A percentile compares a stretch with the other conserved stretches of the same genome.
These are phyloP conservation scores for Andrena fulva DNA, from an alignment of 2,888 invertebrate species.

Conservation along the genomic window DNA sequence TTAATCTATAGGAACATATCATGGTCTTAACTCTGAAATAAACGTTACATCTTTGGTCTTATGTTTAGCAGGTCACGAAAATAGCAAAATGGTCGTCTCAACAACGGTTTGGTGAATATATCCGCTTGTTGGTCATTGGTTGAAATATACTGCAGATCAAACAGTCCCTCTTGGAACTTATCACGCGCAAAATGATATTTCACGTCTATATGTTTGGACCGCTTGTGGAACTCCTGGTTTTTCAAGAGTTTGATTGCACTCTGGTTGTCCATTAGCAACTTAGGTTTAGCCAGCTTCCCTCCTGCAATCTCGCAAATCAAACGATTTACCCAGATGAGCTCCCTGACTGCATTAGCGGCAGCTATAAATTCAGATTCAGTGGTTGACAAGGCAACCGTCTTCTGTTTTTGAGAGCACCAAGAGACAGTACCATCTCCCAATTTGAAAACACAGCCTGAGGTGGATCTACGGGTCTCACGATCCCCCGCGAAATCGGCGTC, in stretches of 20 bases:
- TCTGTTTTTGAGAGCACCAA: background rate
- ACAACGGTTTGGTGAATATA: background rate
- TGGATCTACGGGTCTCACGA: background rate
- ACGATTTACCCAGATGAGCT: background rate
- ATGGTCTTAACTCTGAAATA: too few species aligned
- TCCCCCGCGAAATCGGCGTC: background rate
- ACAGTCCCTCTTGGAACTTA: background rate
- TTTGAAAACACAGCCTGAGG: background rate
- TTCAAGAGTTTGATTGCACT: background rate
- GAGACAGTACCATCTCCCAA: background rate
- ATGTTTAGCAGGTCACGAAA: too few species aligned
- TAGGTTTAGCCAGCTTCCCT: background rate
- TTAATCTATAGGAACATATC: too few species aligned
- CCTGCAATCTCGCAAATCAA: background rate
- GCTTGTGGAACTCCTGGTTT: background rate
- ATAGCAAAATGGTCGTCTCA: background rate
- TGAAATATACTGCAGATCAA: background rate
- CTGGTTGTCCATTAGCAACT: background rate
- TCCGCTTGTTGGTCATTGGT: background rate
- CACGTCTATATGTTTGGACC: background rate
- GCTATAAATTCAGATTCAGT: background rate
- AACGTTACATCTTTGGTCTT: too few species aligned
- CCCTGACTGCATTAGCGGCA: background rate
- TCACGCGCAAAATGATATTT: background rate
- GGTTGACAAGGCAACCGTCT: background rate